Base-by-base conservation (phyloP, 2,797 vertebrate species). In the Chaetophractus vellerosus region DNA sequence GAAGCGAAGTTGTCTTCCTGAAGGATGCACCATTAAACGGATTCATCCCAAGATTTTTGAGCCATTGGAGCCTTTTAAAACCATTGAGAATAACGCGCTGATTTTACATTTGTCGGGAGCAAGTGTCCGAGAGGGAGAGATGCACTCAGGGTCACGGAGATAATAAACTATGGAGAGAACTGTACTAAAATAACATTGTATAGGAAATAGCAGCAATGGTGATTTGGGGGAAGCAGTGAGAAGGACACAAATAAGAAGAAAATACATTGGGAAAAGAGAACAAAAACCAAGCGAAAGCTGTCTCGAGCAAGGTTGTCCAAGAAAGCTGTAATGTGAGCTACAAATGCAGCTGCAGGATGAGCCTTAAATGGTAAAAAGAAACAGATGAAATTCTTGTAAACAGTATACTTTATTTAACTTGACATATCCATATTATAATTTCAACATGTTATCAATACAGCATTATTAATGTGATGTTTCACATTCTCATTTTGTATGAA, bases 351-450 rank as follows among this genome's bases (percentile, higher is more conserved):
- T 16, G 7, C 1, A 11, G n/a, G 10, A 68, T 68, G 45, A 88
- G 31, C 18, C 48, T 41, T 41, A 81, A 64, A 79, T 9, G 74
- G 38, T 69, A 82, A 89, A 72, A 87, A 69, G 23, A 91, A 88
- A 63, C 23, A 74, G 8, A 71, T 55, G n/a, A 91, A 85, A 79
- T 69, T 93, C 89, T 91, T 45, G 82, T 89, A 36, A 85, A 28
- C 28, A 57, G 63, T 71, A 76, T 61, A 55, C 88, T 76, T 75
- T 57, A 71, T 71, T 63, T 74, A 83, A 83, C 45, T 88, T n/a
- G 86, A 52, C 16, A 38, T 87, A 72, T 64, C 7, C 38, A 93
- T 88, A 76, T 95, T 82, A 90, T 64, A 4, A 91, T 92, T 94
- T 79, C 48, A 88, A 75, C 64, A 50, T 57, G 16, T 15, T 75